phyloP scores from a whole-genome alignment of 2,113 vertebrate species.

The Gnathonemus echidnorhynchus region DNA sequence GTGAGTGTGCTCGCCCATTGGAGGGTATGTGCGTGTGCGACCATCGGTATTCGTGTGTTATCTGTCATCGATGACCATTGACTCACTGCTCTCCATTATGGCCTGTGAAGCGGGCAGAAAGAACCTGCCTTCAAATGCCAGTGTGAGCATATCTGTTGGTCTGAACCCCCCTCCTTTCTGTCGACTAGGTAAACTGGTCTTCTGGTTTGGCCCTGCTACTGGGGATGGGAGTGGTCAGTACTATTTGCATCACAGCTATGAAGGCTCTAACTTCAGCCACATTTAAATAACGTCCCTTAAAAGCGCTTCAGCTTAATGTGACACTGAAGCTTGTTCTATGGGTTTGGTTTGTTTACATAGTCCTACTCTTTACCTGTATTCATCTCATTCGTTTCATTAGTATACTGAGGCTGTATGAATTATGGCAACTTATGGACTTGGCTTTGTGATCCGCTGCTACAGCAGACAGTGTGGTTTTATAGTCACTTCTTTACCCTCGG shows the following conservation, averaged over 20 bases:
- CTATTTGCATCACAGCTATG: not conserved
- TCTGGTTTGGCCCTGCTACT: not conserved
- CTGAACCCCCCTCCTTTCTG: too few relatives aligned
- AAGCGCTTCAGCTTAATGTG: not conserved
- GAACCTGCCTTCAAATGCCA: constrained; percentile 24
- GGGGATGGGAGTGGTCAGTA: not conserved
- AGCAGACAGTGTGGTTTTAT: not conserved
- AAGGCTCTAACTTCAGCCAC: not conserved
- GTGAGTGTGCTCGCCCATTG: constrained; percentile 53
- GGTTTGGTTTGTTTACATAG: not conserved
- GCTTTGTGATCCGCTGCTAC: not conserved
- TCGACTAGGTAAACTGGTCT: not conserved
- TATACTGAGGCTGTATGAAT: not conserved
- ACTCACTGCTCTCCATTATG: not conserved
- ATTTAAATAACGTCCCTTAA: not conserved
- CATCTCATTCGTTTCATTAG: not conserved
- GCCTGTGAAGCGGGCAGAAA: constrained; percentile 55
- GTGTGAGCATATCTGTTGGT: not conserved
- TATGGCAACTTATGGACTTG: not conserved
- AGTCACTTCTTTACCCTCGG: not conserved
- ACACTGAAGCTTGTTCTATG: not conserved
- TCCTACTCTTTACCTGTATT: not conserved
- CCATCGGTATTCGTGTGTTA: not conserved
- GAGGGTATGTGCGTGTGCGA: constrained; percentile 49
- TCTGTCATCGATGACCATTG: not conserved